Evolutionary conservation across 64 coral and sea anemone genomes (phyloP), one percentile per base, ranked within the genome.

Genomic region (Stylophora pistillata): DNA sequence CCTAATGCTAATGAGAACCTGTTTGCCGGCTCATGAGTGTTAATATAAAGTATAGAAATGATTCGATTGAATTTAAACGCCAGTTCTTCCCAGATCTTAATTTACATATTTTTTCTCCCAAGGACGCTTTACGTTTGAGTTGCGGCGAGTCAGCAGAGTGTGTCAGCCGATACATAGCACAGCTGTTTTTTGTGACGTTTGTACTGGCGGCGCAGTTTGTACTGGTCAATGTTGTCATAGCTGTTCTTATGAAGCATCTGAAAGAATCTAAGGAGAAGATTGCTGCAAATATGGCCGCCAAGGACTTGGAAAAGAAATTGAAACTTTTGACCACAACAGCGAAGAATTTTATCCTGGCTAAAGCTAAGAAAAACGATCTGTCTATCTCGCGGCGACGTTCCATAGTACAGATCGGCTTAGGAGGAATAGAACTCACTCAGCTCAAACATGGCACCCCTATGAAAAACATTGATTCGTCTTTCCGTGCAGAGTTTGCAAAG

Each of bases 191-290:
- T 78, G 89, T 95, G 30, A 99, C 97, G 2, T 99, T 99, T 55
- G 97, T 99, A 9, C 78, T 99, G 78, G 90, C 91, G 29, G 94
- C 97, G n/a, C 97, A 99, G 83, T 99, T 99, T 80, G 97, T 99
- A 23, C 72, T 99, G 17, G 90, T 99, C 23, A 99, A 99, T 69
- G 97, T 99, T 23, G 90, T 99, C 41, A 95, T 99, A 23, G 97
- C 97, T 76, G 97, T 99, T 16, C 93, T 99, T 6, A 99, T 99
- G 97, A 99, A 99, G 76, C 93, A 99, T 53, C 70, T 99, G 26
- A 99, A 99, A 72, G 97, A 95, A 62, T 99, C 97, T 4, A 95
- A 95, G 77, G 97, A 99, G 73, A 99, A 99, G 73, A 82, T 99
- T 59, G 97, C 97, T 0, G 93, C 93, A 23, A 92, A 78, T 18